Percentiles rank a stretch among this genome's conserved stretches.
Conservation (phyloP, 2,113 vertebrate genomes). For the Taurulus bubalis region DNA sequence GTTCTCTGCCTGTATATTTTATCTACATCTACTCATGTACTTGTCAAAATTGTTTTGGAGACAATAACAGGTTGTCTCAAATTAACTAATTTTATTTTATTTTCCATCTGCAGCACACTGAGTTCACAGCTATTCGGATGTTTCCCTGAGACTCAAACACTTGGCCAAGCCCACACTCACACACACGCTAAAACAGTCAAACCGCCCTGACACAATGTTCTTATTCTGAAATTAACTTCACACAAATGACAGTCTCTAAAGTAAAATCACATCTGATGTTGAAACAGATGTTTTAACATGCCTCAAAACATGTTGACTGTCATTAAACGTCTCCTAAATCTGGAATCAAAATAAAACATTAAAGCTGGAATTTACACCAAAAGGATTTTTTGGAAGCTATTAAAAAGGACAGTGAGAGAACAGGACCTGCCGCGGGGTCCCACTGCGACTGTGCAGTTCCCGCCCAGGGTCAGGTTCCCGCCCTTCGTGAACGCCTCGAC, state of each 20-base stretch:
- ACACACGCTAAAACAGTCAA: not conserved
- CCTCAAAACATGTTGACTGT: slow-evolving; percentile 30
- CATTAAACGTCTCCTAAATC: slow-evolving; percentile 38
- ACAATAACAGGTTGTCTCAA: too few relatives aligned
- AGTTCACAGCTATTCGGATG: not conserved
- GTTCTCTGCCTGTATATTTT: not conserved
- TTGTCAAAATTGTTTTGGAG: too few relatives aligned
- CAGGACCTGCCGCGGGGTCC: slow-evolving; percentile 86
- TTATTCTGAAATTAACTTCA: slow-evolving; percentile 18
- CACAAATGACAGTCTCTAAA: not conserved
- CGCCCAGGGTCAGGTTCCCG: slow-evolving; percentile 95
- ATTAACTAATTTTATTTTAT: not conserved
- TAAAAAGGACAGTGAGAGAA: not conserved
- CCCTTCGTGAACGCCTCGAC: slow-evolving; percentile 97
- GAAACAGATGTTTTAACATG: not conserved
- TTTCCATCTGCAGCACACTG: not conserved
- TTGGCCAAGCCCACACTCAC: not conserved
- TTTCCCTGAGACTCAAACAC: not conserved
- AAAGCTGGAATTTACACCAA: slow-evolving; percentile 27
- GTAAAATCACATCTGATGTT: slow-evolving; percentile 16
- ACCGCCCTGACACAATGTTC: not conserved
- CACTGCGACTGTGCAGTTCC: slow-evolving; percentile 94
- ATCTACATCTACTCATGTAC: not conserved
- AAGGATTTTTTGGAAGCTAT: not conserved
- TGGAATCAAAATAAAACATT: not conserved